Evolutionary conservation across 2,888 invertebrate genomes (phyloP).

Genomic region (Alsophila aescularia): DNA sequence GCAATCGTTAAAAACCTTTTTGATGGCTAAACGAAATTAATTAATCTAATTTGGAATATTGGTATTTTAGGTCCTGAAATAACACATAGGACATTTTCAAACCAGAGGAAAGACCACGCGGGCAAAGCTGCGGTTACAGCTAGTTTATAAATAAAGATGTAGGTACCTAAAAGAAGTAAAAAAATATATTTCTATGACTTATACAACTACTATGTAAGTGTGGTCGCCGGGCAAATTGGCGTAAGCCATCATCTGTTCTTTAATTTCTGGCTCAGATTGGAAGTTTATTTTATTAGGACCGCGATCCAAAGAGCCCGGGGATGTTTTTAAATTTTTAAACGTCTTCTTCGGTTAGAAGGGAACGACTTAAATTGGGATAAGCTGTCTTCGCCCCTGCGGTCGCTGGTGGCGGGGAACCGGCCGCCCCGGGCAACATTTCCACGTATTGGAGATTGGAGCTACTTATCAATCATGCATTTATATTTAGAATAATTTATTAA

Average conservation of each 20-base stretch:
- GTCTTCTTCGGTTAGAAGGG: constrained; percentile 52
- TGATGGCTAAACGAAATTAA: too few relatives aligned
- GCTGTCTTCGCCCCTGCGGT: constrained; percentile 53
- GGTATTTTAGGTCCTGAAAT: too few relatives aligned
- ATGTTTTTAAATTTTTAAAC: constrained; percentile 67
- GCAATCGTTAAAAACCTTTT: too few relatives aligned
- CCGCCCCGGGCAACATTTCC: constrained; percentile 42
- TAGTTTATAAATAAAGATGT: too few relatives aligned
- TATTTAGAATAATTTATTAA: constrained; percentile 17
- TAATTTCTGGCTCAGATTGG: constrained; percentile 14
- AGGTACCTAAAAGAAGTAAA: too few relatives aligned
- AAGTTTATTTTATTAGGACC: constrained; percentile 50
- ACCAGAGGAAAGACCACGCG: too few relatives aligned
- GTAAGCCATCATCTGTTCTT: constrained; percentile 13
- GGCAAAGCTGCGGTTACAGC: too few relatives aligned
- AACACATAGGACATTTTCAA: too few relatives aligned
- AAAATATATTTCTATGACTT: too few relatives aligned
- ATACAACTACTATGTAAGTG: too few relatives aligned
- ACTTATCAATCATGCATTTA: constrained; percentile 29
- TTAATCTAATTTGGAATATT: too few relatives aligned
- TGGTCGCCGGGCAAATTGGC: too few relatives aligned
- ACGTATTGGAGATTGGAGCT: constrained; percentile 32
- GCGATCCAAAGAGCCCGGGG: constrained; percentile 53
- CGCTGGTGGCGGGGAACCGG: constrained; percentile 25
- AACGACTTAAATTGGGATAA: constrained; percentile 72